Conservation (phyloP, 2,888 invertebrate species). For the Clusia tigrina region DNA sequence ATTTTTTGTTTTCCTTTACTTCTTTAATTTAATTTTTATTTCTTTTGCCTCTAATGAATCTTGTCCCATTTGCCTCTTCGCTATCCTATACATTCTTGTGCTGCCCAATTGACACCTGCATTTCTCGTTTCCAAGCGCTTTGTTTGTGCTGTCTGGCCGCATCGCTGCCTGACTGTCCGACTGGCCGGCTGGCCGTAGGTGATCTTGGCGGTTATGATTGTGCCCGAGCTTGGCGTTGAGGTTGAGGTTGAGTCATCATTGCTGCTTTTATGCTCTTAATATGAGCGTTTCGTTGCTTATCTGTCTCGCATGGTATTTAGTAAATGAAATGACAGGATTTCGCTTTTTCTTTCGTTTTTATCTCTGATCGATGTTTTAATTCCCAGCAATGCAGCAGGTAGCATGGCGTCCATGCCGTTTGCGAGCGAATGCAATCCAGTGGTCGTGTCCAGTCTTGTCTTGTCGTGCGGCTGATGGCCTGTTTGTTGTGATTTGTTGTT, state of each 20-base stretch:
- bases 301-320: constrained; percentile 16
- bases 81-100: no score
- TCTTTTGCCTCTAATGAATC: constrained; percentile 10
- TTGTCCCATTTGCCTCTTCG: no score
- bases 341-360: background rate
- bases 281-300: constrained; percentile 9
- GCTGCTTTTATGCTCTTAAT: constrained; percentile 4
- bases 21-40: constrained; percentile 13
- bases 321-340: constrained; percentile 9
- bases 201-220: background rate
- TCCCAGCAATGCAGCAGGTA: constrained; percentile 15
- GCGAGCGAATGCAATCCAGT: background rate
- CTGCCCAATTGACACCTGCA: constrained; percentile 55
- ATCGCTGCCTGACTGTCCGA: constrained; percentile 17
- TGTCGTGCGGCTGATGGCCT: background rate
- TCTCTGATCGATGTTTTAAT: constrained; percentile 16
- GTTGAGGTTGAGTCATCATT: constrained; percentile 21
- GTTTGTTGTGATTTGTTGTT: constrained; percentile 14
- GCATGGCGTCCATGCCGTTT: background rate
- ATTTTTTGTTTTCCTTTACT: constrained; percentile 7
- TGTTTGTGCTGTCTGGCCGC: background rate
- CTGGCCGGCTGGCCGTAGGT: constrained; percentile 17
- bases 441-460: background rate
- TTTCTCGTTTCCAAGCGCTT: constrained; percentile 47
- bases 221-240: background rate